Evolutionary conservation across 1,140 invertebrate species (phyloP).

Genomic region (Ctenoplectra terminalis): DNA sequence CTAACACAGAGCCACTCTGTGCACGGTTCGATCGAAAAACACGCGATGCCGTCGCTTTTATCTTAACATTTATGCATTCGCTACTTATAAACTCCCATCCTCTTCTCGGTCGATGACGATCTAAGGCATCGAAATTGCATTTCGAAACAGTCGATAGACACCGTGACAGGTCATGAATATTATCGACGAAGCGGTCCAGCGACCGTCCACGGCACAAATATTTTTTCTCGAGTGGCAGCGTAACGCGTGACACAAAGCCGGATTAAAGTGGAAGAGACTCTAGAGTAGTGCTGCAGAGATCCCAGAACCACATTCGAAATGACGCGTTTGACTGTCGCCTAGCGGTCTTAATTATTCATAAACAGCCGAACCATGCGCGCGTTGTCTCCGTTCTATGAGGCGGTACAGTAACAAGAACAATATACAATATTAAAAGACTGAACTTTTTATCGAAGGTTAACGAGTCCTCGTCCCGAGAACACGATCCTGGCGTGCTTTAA

Average conservation of each 20-base stretch:
- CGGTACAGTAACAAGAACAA: not conserved
- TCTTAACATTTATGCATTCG: not conserved
- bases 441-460: not conserved
- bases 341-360: constrained; percentile 38
- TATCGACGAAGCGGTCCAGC: constrained; percentile 23
- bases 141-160: constrained; percentile 28
- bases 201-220: constrained; percentile 15
- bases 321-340: not conserved
- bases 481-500: constrained; percentile 12
- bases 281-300: not conserved
- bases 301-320: not conserved
- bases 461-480: constrained; percentile 16
- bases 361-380: not conserved
- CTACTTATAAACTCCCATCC: not conserved
- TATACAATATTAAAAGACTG: not conserved
- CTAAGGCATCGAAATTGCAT: constrained; percentile 19
- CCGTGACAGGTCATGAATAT: constrained; percentile 49
- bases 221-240: constrained; percentile 40
- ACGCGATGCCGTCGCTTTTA: not conserved
- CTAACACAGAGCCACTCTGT: not conserved
- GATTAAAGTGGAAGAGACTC: constrained; percentile 28
- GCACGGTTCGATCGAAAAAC: not conserved
- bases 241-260: constrained; percentile 50
- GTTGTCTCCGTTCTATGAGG: not conserved
- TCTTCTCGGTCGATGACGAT: not conserved